Conservation (phyloP, 1,140 invertebrate species). For the Drosophila busckii region DNA sequence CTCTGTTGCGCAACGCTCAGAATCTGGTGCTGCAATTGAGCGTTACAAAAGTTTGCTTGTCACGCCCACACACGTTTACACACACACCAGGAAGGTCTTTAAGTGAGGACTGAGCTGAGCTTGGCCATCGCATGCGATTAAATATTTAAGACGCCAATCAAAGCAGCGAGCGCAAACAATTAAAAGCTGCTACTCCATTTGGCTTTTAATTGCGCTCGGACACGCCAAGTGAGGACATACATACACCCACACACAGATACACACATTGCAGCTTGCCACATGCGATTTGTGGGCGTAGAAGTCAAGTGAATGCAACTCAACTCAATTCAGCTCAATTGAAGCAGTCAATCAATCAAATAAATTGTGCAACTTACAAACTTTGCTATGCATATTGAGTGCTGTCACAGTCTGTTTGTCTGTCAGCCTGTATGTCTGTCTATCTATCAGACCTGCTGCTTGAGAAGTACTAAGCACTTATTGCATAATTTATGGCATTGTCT, state of each 20-base stretch:
- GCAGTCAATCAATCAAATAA: constrained; percentile 65
- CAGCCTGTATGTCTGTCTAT: constrained; percentile 5
- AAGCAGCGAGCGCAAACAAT: constrained; percentile 61
- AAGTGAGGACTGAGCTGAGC: too few relatives aligned
- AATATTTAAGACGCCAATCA: constrained; percentile 62
- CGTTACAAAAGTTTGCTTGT: too few relatives aligned
- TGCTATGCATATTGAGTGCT: constrained; percentile 67
- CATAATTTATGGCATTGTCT: constrained; percentile 61
- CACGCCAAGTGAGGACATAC: too few relatives aligned
- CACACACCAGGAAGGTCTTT: too few relatives aligned
- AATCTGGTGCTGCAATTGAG: too few relatives aligned
- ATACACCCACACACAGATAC: too few relatives aligned
- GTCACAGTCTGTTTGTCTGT: constrained; percentile 35
- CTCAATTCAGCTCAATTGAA: constrained; percentile 34
- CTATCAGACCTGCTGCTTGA: neutral
- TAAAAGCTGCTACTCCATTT: constrained; percentile 60
- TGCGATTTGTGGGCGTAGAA: neutral
- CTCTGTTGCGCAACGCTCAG: too few relatives aligned
- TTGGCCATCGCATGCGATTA: constrained; percentile 7
- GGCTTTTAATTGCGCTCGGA: constrained; percentile 63
- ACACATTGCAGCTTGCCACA: constrained; percentile 12
- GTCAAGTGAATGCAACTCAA: neutral
- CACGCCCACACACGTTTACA: neutral
- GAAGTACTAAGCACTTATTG: constrained; percentile 15
- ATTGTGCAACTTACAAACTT: constrained; percentile 64